phyloP scores from a whole-genome alignment of 2,888 invertebrate species.

The Uropetala carovei region DNA sequence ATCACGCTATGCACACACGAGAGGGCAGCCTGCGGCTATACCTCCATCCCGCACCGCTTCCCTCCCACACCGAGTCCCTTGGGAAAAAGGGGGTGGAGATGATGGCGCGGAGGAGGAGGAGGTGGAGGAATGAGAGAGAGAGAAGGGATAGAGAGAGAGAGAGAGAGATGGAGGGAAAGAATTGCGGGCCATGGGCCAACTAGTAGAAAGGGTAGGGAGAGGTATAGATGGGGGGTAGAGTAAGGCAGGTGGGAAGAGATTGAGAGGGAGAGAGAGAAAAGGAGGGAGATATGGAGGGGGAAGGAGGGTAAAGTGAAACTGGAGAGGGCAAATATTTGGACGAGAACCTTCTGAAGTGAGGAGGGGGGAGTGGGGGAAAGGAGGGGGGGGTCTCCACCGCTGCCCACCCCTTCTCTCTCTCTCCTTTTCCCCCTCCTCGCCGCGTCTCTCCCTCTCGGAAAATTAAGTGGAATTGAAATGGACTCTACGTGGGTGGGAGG shows the following conservation, averaged over 20 bases:
- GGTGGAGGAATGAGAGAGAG: neutral
- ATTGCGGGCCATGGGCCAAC: neutral
- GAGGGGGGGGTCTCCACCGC: slow-evolving; percentile 18
- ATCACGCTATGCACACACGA: slow-evolving; percentile 24
- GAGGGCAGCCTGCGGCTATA: slow-evolving; percentile 10
- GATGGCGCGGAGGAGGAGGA: neutral
- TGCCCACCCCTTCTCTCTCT: neutral
- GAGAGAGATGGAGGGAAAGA: neutral
- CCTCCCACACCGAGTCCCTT: neutral
- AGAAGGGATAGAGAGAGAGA: neutral
- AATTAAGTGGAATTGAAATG: slow-evolving; percentile 35
- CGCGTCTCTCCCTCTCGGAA: neutral
- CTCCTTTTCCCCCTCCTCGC: neutral
- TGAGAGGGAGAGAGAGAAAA: neutral
- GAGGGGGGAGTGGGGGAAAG: neutral
- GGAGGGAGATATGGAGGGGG: neutral
- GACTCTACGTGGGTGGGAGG: neutral
- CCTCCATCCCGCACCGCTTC: neutral
- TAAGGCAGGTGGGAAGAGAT: neutral
- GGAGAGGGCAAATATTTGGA: slow-evolving; percentile 62
- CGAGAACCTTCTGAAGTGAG: slow-evolving; percentile 39
- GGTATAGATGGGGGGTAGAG: too few species aligned
- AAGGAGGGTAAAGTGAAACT: slow-evolving; percentile 49
- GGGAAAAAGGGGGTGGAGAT: neutral
- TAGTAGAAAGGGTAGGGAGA: neutral